Conservation (phyloP, 2,797 vertebrate genomes). For the Cossypha polioptera region DNA sequence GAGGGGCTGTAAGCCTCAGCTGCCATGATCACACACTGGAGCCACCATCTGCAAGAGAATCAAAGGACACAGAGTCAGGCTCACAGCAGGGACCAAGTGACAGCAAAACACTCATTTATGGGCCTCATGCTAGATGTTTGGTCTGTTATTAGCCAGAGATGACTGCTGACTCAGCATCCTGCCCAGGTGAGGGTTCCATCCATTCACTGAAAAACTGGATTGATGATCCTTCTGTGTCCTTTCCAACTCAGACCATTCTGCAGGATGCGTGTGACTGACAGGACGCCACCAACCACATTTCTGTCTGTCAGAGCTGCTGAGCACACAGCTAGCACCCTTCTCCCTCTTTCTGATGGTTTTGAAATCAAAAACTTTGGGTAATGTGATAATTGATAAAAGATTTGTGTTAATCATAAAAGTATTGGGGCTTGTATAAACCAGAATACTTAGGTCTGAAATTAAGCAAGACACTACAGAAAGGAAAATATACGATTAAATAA, state of each 20-base stretch:
- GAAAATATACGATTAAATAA: no score
- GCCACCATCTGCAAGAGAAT: background rate
- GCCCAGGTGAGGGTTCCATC: background rate
- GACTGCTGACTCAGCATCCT: accelerated
- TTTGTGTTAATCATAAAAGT: no score
- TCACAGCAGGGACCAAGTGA: background rate
- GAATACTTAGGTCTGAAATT: no score
- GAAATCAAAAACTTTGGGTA: background rate
- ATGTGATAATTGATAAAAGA: no score
- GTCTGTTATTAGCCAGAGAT: background rate
- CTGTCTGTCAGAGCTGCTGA: background rate
- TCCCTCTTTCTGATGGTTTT: background rate
- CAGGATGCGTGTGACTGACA: accelerated
- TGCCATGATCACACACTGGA: conserved; percentile 7
- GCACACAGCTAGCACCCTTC: background rate
- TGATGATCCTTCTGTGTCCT: no score
- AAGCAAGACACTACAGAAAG: no score
- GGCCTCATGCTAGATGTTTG: accelerated
- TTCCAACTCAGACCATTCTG: background rate
- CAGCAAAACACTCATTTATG: accelerated
- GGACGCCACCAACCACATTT: background rate
- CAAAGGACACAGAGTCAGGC: background rate
- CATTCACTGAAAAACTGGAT: background rate
- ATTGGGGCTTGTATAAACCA: no score
- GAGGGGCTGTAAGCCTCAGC: background rate